These are phyloP conservation scores for Burhinus oedicnemus DNA, from an alignment of 2,113 vertebrate species.

Conservation along the genomic window DNA sequence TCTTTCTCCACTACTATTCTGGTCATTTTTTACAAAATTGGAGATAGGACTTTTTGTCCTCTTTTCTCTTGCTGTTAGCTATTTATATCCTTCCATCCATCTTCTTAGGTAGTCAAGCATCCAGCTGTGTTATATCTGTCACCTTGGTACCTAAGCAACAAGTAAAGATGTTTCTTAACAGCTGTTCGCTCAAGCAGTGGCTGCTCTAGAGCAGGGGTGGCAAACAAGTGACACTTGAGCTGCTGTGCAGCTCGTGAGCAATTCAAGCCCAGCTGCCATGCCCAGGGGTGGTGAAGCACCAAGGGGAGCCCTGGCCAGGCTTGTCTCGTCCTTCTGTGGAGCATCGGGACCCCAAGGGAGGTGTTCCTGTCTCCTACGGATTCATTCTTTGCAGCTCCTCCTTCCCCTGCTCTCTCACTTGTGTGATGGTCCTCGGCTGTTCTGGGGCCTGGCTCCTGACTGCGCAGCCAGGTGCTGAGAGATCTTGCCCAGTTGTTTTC, in stretches of 20 bases:
- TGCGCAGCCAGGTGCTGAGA: neutral
- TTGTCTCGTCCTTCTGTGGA: neutral
- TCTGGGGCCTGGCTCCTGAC: neutral
- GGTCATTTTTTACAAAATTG: neutral
- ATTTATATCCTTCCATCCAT: constrained; percentile 55
- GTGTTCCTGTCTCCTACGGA: neutral
- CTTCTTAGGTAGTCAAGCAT: neutral
- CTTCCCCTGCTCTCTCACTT: neutral
- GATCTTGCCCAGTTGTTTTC: neutral
- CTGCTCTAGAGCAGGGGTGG: neutral
- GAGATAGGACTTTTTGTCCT: constrained; percentile 40
- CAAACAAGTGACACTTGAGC: neutral
- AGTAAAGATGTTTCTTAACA: neutral
- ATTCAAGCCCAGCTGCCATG: neutral
- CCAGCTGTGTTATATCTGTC: constrained; percentile 49
- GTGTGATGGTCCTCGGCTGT: neutral
- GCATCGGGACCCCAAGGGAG: neutral
- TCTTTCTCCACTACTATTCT: neutral
- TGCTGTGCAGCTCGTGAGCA: neutral
- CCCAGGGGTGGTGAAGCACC: neutral
- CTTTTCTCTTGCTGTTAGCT: constrained; percentile 5
- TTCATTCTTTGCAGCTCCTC: neutral
- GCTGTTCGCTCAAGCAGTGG: neutral
- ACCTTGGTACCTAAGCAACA: constrained; percentile 39
- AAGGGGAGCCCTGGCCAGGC: neutral